Evolutionary conservation across 2,888 invertebrate genomes (phyloP), one percentile per base, ranked within the genome.

Genomic region (Amaurobius ferox): DNA sequence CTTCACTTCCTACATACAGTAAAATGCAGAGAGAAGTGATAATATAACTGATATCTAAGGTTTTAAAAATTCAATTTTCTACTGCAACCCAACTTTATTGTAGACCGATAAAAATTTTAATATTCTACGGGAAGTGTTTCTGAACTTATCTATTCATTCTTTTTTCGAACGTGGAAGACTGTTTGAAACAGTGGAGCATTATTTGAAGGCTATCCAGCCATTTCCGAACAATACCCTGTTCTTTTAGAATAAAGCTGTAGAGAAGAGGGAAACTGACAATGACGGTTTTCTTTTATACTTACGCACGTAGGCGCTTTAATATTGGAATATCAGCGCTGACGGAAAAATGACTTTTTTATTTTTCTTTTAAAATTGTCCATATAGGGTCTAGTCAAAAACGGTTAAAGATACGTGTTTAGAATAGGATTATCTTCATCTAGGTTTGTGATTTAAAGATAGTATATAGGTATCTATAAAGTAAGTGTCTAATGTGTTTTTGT

Each of bases 261-360:
- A 11, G 23, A 61, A 76, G 76, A 26, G 61, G 9, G 29, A 23
- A 32, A 28, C 76, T 76, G 81, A 81, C 81, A 81, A 81, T 70
- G 81, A 76, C 76, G 81, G 70, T 81, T 77, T 81, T 81, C 81
- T 81, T 81, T 80, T 76, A 74, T 81, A 81, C 81, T 76, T 81
- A 76, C 81, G 68, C 81, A 81, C 81, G 81, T 70, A 70, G 40
- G 32, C 74, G 74, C 81, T 81, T 81, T 76, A 74, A 76, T 81
- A 81, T 81, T 81, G 70, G 81, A 39, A 64, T 68, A 81, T 81
- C 73, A 67, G 68, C 73, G 67, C 73, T 72, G 35, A 80, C 80
- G 67, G 73, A 80, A 80, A 35, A 80, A 80, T 74, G 73, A 68
- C 80, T 80, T 74, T 55, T 73, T 48, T 68, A 39, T 80, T 44